Conservation (phyloP, 2,113 vertebrate species). For the Syngnathus typhle region DNA sequence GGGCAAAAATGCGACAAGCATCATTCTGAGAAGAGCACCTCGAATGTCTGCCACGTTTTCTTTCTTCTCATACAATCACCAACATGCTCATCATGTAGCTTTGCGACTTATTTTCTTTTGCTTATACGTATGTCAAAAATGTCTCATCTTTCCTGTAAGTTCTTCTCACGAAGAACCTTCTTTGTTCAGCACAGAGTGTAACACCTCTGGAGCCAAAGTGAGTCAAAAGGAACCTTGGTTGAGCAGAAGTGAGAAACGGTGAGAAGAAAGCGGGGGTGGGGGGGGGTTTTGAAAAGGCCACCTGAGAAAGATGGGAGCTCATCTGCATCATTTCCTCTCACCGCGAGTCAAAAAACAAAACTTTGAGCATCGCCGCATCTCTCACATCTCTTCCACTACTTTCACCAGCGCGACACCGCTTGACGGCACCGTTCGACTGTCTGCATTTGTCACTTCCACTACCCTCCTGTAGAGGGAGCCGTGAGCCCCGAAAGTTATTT, state of each 20-base stretch:
- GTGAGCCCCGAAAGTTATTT: neutral
- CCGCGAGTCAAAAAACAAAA: neutral
- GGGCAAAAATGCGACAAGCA: slow-evolving; percentile 35
- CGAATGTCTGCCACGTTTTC: neutral
- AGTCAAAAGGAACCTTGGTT: neutral
- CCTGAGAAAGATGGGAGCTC: neutral
- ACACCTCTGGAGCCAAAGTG: neutral
- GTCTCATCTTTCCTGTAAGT: too few relatives aligned
- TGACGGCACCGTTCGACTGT: too few relatives aligned
- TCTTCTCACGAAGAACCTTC: neutral
- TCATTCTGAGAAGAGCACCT: slow-evolving; percentile 46
- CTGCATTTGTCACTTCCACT: too few relatives aligned
- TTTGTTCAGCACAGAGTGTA: neutral
- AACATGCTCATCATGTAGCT: neutral
- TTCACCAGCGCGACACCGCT: neutral
- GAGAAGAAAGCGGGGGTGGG: neutral
- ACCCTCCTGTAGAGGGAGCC: too few relatives aligned
- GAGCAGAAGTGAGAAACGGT: neutral
- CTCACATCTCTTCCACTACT: neutral
- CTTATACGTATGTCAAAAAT: too few relatives aligned
- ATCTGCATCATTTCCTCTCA: neutral
- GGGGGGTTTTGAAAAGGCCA: neutral
- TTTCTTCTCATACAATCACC: neutral
- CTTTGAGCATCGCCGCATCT: slow-evolving; percentile 4
- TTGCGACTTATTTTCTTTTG: neutral